Evolutionary conservation across 2,797 vertebrate species (phyloP).

Genomic region (Sebastes vulpes): DNA sequence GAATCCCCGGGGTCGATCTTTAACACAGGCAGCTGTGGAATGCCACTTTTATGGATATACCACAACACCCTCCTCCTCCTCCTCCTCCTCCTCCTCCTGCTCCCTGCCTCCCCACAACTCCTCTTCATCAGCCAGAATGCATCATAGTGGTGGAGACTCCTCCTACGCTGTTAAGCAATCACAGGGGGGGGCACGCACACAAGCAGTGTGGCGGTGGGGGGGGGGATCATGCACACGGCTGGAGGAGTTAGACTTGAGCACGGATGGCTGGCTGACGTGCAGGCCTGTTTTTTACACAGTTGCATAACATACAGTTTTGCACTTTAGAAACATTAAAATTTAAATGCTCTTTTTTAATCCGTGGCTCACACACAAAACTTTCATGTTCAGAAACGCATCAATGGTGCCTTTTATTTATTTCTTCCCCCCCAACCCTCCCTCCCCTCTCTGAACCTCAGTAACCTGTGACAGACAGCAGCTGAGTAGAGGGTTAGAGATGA

Average conservation of each 20-base stretch:
- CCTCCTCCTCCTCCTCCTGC: too few species aligned
- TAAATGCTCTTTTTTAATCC: slow-evolving; percentile 82
- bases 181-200: slow-evolving; percentile 7
- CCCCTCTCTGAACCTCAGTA: slow-evolving; percentile 54
- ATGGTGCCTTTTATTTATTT: slow-evolving; percentile 35
- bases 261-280: slow-evolving; percentile 62
- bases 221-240: slow-evolving; percentile 55
- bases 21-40: slow-evolving; percentile 59
- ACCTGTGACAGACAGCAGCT: slow-evolving; percentile 67
- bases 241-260: slow-evolving; percentile 67
- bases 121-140: slow-evolving; percentile 28
- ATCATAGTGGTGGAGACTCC: slow-evolving; percentile 43
- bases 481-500: slow-evolving; percentile 46
- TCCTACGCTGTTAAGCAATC: slow-evolving; percentile 51
- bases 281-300: slow-evolving; percentile 65
- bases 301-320: slow-evolving; percentile 82
- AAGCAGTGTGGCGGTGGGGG: slow-evolving; percentile 28
- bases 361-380: slow-evolving; percentile 44
- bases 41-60: slow-evolving; percentile 39
- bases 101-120: neutral
- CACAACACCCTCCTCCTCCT: slow-evolving; percentile 26
- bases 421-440: neutral
- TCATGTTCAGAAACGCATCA: slow-evolving; percentile 47
- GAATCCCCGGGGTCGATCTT: slow-evolving; percentile 63
- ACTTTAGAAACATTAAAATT: slow-evolving; percentile 83